phyloP scores from a whole-genome alignment of 2,113 vertebrate species.

The Chloroceryle aenea region DNA sequence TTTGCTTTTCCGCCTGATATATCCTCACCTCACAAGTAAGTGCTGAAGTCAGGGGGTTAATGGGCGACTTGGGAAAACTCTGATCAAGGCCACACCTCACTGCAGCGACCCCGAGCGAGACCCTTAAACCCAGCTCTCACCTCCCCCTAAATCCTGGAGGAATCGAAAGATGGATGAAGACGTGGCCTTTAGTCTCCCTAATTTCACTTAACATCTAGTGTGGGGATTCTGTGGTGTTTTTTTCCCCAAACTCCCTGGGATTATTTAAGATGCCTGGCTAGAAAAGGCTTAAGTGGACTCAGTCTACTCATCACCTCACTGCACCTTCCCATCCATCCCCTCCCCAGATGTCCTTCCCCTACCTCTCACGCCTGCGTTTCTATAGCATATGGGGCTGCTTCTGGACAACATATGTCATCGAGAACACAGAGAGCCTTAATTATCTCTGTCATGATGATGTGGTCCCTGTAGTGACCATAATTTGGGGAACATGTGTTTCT shows the following conservation, averaged over 20 bases:
- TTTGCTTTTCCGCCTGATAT: neutral
- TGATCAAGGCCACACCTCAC: neutral
- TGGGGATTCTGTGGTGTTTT: neutral
- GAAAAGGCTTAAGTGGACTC: neutral
- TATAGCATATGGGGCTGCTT: neutral
- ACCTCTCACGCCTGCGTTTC: neutral
- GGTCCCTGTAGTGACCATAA: conserved; percentile 6
- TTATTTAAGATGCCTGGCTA: neutral
- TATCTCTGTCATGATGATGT: neutral
- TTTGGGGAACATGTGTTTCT: conserved; percentile 51
- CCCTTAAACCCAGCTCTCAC: neutral
- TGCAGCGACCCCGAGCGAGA: neutral
- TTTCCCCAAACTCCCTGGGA: neutral
- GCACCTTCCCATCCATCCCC: neutral
- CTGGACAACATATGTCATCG: conserved; percentile 43
- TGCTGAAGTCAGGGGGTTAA: neutral
- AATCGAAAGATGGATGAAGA: neutral
- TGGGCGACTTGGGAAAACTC: neutral
- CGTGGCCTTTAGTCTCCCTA: neutral
- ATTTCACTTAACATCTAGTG: neutral
- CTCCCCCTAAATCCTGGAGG: neutral
- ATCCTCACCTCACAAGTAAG: neutral
- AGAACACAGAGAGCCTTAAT: neutral
- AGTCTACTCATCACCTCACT: neutral
- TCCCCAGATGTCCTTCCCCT: neutral